Conservation (phyloP, 2,113 vertebrate genomes). For the Paradoxurus hermaphroditus region DNA sequence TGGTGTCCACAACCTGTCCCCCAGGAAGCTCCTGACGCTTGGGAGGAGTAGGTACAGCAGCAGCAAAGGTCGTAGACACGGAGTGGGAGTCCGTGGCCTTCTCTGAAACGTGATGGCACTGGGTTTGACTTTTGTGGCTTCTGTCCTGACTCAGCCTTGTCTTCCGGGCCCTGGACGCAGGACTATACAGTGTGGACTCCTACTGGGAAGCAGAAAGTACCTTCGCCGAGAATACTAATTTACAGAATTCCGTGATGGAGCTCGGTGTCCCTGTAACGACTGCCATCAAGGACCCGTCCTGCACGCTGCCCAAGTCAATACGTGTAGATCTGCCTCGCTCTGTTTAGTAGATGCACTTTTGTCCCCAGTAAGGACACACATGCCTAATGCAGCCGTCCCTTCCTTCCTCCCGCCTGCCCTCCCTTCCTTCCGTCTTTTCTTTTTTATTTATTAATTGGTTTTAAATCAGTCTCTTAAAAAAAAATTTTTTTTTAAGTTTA, state of each 20-base stretch:
- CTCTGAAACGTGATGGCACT: background rate
- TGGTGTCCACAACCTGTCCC: background rate
- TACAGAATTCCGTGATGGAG: background rate
- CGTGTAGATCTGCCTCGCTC: accelerated
- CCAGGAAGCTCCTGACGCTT: background rate
- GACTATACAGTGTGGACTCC: background rate
- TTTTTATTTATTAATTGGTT: too few species aligned
- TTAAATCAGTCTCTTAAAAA: too few species aligned
- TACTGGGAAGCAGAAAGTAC: background rate
- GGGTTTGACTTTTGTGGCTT: background rate
- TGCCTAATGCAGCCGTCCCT: background rate
- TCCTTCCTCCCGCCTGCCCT: too few species aligned
- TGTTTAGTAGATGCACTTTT: background rate
- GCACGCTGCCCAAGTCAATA: background rate
- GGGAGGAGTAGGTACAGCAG: background rate
- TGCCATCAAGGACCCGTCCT: background rate
- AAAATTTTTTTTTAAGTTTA: too few species aligned
- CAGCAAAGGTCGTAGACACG: background rate
- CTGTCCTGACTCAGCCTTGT: background rate
- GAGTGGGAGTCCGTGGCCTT: accelerated
- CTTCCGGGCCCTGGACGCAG: background rate
- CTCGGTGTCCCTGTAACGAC: background rate
- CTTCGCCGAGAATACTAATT: background rate
- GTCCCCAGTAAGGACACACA: background rate
- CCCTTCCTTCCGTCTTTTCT: too few species aligned